Conservation (phyloP, 1,140 invertebrate genomes). For the Heliconius hermathena region DNA sequence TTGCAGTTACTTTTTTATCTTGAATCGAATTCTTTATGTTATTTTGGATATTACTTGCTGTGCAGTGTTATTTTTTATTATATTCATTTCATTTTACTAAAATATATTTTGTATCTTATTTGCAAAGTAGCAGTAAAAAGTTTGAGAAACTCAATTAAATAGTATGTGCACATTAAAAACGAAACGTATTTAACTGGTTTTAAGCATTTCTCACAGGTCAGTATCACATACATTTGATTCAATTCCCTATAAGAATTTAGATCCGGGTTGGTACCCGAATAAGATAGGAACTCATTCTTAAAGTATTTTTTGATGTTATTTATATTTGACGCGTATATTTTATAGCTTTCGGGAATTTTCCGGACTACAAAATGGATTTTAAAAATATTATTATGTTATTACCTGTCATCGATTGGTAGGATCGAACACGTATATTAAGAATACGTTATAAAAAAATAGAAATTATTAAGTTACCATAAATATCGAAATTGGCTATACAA, state of each 20-base stretch:
- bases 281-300: not conserved
- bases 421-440: no score
- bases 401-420: no score
- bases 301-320: not conserved
- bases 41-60: no score
- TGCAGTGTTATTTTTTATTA: no score
- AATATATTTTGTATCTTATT: not conserved
- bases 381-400: no score
- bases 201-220: constrained; percentile 19
- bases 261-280: not conserved
- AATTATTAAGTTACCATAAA: not conserved
- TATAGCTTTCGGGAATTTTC: not conserved
- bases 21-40: no score
- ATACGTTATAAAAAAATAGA: not conserved
- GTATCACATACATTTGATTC: constrained; percentile 18
- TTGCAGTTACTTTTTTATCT: no score
- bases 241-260: not conserved
- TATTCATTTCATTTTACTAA: not conserved
- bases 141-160: constrained; percentile 1
- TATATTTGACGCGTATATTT: not conserved
- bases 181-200: constrained; percentile 21
- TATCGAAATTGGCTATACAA: not conserved
- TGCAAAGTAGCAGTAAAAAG: not conserved
- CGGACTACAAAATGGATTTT: not conserved
- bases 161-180: not conserved